phyloP scores from a whole-genome alignment of 2,797 vertebrate genomes.

The Lutra lutra region DNA sequence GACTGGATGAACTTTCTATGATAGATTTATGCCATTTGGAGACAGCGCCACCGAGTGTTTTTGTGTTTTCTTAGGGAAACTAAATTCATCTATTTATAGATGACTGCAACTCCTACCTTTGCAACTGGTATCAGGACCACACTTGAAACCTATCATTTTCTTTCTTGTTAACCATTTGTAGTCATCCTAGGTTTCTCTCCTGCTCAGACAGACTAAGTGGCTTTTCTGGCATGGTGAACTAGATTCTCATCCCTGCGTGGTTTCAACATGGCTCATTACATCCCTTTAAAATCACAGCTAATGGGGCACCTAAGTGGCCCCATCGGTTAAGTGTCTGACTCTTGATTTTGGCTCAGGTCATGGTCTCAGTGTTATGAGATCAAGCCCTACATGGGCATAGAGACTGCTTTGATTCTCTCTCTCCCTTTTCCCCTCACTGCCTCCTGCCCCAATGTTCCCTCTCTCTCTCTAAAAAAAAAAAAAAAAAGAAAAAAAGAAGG shows the following conservation, averaged over 20 bases:
- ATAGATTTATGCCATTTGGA: neutral
- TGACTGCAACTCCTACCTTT: neutral
- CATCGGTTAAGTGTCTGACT: neutral
- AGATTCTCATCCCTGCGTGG: neutral
- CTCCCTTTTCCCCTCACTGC: neutral
- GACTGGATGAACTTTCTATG: neutral
- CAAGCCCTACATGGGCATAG: neutral
- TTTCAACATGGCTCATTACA: neutral
- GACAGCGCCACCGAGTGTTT: neutral
- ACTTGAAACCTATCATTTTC: neutral
- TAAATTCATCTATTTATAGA: neutral
- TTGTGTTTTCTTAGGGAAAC: neutral
- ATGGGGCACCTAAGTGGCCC: neutral
- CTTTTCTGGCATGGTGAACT: neutral
- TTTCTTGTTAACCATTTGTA: neutral
- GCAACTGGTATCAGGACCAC: neutral
- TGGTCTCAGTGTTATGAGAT: neutral
- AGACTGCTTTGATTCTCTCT: neutral
- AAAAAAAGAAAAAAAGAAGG: neutral
- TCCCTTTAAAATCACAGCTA: neutral
- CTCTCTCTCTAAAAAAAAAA: neutral
- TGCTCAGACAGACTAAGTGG: neutral
- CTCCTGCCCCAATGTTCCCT: neutral
- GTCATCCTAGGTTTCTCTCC: neutral
- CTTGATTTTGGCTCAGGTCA: neutral